phyloP scores from a whole-genome alignment of 2,797 vertebrate species.

The Chaenodraco wilsoni region DNA sequence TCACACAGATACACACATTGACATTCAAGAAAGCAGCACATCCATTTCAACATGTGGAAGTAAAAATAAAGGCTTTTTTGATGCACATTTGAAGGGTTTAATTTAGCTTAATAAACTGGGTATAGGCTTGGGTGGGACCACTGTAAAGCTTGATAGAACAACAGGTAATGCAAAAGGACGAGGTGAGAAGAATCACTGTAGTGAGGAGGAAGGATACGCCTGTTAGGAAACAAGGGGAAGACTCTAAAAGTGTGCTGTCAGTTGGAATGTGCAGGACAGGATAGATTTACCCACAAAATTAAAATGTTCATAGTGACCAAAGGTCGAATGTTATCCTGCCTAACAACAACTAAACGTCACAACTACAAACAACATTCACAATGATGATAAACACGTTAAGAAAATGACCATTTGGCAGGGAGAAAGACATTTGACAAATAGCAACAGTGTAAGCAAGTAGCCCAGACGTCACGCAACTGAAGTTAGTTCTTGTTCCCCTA shows the following conservation, averaged over 20 bases:
- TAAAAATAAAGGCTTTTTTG: conserved; percentile 53
- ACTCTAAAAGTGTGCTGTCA: conserved; percentile 65
- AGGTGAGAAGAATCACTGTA: conserved; percentile 39
- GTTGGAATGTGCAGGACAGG: conserved; percentile 83
- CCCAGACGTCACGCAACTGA: conserved; percentile 45
- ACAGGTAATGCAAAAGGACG: conserved; percentile 35
- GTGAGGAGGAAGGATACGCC: conserved; percentile 40
- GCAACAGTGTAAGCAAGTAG: conserved; percentile 34
- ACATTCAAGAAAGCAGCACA: conserved; percentile 74
- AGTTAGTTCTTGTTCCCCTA: conserved; percentile 64
- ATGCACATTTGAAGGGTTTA: conserved; percentile 86
- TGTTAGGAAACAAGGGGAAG: conserved; percentile 52
- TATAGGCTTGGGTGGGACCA: conserved; percentile 77
- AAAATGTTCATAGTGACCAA: conserved; percentile 38
- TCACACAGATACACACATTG: conserved; percentile 68
- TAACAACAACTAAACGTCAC: conserved; percentile 65
- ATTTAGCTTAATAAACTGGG: conserved; percentile 87
- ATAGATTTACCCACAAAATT: conserved; percentile 53
- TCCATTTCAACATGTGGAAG: conserved; percentile 61
- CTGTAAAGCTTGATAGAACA: conserved; percentile 72
- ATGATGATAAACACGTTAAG: conserved; percentile 54
- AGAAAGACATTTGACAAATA: conserved; percentile 49
- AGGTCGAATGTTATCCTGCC: conserved; percentile 65
- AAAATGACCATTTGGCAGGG: conserved; percentile 66
- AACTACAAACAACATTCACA: conserved; percentile 51